Evolutionary conservation across 92 coral and sea anemone genomes (phyloP), one percentile per base, ranked within the genome.

Genomic region (Siderastrea siderea): DNA sequence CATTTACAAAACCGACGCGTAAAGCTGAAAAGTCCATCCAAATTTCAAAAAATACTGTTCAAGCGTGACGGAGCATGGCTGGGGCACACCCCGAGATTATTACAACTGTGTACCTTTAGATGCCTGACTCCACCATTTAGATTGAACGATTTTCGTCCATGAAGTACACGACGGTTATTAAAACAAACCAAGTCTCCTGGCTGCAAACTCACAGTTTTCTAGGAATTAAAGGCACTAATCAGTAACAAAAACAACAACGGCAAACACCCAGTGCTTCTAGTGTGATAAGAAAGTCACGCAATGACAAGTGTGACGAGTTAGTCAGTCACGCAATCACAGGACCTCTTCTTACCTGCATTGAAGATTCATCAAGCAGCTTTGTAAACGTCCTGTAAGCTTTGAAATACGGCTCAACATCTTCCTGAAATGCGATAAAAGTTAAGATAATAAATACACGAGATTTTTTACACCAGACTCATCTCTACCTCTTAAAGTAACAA

Each of bases 121-220:
- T 87, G 89, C 26, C 98, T 85, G 7, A 84, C 81, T 48, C 96
- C 98, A 6, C 88, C 91, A 82, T 95, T 93, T 12, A 78, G 45
- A 6, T 86, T 87, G 63, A 93, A 93, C 44, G 85, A 88, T 26
- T 72, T 63, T 51, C 98, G 91, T 0, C 96, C 98, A 71, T 95
- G 98, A 72, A 93, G 95, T 49, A 95, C 64, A 4, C 98, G 90
- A 15, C 93, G 87, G 58, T 95, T 95, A 79, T 95, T 95, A 81
- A 95, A 95, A 19, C 94, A 84, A 5, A 91, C 87, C 15, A 92
- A 54, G 64, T 95, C 98, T 46, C 98, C 98, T 76, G 86, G 81
- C 70, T 61, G 73, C 60, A 91, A 67, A 26, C 19, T 52, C 50
- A 85, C 68, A 4, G 83, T 38, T 55, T 85, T 85, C 89, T 85